A percentile compares a stretch with the other conserved stretches of the same genome.
Evolutionary conservation across 1,140 invertebrate species (phyloP).

Genomic region (Lordiphosa stackelbergi): DNA sequence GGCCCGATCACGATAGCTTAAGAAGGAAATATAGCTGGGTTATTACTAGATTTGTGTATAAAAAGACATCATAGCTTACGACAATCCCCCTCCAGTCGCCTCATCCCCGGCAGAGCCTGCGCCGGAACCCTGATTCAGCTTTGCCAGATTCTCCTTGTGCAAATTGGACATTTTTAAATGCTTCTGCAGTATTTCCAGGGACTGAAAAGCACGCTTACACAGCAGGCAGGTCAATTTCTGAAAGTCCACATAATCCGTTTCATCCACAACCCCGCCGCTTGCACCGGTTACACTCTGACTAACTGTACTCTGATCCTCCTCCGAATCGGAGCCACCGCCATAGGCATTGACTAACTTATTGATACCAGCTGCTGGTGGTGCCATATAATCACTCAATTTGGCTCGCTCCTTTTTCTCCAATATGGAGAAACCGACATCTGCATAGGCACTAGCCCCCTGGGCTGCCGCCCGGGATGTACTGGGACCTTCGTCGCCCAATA

Average conservation of each 20-base stretch:
- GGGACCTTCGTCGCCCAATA: constrained; percentile 42
- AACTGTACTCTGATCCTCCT: constrained; percentile 52
- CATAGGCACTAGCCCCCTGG: constrained; percentile 81
- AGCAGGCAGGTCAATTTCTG: constrained; percentile 94
- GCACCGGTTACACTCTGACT: constrained; percentile 77
- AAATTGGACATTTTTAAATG: constrained; percentile 96
- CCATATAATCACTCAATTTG: constrained; percentile 46
- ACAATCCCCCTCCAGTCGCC: constrained; percentile 18
- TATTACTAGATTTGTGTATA: background rate
- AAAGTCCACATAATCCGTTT: constrained; percentile 87
- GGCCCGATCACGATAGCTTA: constrained; percentile 94
- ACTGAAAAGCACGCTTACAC: constrained; percentile 96
- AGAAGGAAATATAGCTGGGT: background rate
- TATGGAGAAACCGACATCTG: constrained; percentile 94
- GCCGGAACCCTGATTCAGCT: constrained; percentile 29
- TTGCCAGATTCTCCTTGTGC: constrained; percentile 93
- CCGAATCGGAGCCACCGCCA: constrained; percentile 78
- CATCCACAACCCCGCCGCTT: constrained; percentile 78
- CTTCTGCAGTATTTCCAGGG: constrained; percentile 90
- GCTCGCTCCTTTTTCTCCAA: constrained; percentile 81
- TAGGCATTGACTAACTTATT: constrained; percentile 86
- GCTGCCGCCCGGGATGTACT: constrained; percentile 55
- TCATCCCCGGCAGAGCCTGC: constrained; percentile 6
- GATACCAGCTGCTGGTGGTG: constrained; percentile 19
- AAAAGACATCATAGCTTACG: constrained; percentile 27